Percentiles rank a stretch among this genome's conserved stretches.
These are phyloP conservation scores for Lophius piscatorius DNA, from an alignment of 2,113 vertebrate species.

Conservation along the genomic window DNA sequence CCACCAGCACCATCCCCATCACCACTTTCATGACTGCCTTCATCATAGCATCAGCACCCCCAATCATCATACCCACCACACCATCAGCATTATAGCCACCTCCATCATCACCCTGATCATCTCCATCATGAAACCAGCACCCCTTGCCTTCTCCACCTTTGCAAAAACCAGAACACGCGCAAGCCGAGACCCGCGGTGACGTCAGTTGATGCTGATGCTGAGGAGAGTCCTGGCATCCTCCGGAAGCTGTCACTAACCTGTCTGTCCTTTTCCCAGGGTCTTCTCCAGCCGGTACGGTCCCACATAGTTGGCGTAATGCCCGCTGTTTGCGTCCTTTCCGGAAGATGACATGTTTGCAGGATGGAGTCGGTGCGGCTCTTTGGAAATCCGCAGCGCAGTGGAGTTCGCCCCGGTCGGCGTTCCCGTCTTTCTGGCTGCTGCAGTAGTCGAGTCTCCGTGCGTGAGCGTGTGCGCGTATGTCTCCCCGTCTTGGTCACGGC, in stretches of 20 bases:
- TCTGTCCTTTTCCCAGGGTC: constrained; percentile 99
- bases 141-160: too few relatives aligned
- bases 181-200: constrained; percentile 8
- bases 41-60: too few relatives aligned
- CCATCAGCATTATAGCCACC: too few relatives aligned
- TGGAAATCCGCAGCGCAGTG: constrained; percentile 60
- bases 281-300: constrained; percentile 99
- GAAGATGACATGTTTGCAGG: constrained; percentile 80
- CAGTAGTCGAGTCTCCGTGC: constrained; percentile 8
- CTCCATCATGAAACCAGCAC: too few relatives aligned
- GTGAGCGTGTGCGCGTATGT: neutral
- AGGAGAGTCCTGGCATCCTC: constrained; percentile 25
- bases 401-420: constrained; percentile 56
- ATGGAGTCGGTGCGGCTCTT: constrained; percentile 7
- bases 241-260: constrained; percentile 86
- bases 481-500: constrained; percentile 1
- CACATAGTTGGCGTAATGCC: constrained; percentile 97
- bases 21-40: too few relatives aligned
- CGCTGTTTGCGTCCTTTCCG: constrained; percentile 92
- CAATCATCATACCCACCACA: too few relatives aligned
- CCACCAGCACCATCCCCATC: constrained; percentile 35
- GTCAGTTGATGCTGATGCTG: constrained; percentile 22
- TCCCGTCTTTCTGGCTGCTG: constrained; percentile 9
- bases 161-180: too few relatives aligned
- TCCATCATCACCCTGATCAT: too few relatives aligned